Evolutionary conservation across 2,888 invertebrate genomes (phyloP), one percentile per base, ranked within the genome.

Genomic region (Muscina levida): DNA sequence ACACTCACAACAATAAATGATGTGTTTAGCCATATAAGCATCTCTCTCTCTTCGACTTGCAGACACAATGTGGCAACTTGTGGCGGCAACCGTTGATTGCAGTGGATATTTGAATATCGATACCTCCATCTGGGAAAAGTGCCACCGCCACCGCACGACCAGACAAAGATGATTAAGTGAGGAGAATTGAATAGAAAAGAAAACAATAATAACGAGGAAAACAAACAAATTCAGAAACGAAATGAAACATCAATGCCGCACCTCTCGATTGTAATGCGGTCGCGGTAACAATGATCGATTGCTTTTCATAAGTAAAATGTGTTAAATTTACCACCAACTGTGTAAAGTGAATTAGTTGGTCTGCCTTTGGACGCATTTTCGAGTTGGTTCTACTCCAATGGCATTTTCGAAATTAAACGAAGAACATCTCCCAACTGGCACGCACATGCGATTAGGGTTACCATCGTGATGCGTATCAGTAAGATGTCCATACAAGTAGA

Each of bases 321-420:
- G 82, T 83, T 83, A 83, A 83, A 82, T 83, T 82, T 83, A 82
- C 82, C 83, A 83, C 81, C 81, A 82, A 79, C 83, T 83, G 83
- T 82, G 81, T 82, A 82, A 83, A 83, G 81, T 82, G 75, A 82
- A 82, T 82, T 81, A 79, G 79, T 57, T 79, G 77, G 70, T 53
- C 72, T 72, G 77, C 62, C 62, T 62, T 19, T 26, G 57, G 24
- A 51, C 62, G 37, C 19, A 53, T 62, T 73, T 46, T 62, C 57
- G 44, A 44, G 51, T 42, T 70, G 62, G 53, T 48, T 62, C 53
- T 17, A 42, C 62, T 22, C 42, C 65, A 22, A 53, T 57, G 53
- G 24, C 44, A 70, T 44, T 65, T 26, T 68, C 5, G 57, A 68
- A 71, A 72, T 39, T 67, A 39, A 57, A 19, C 44, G 24, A 62